Evolutionary conservation across 2,797 vertebrate species (phyloP), one percentile per base, ranked within the genome.

Genomic region (Falco biarmicus): DNA sequence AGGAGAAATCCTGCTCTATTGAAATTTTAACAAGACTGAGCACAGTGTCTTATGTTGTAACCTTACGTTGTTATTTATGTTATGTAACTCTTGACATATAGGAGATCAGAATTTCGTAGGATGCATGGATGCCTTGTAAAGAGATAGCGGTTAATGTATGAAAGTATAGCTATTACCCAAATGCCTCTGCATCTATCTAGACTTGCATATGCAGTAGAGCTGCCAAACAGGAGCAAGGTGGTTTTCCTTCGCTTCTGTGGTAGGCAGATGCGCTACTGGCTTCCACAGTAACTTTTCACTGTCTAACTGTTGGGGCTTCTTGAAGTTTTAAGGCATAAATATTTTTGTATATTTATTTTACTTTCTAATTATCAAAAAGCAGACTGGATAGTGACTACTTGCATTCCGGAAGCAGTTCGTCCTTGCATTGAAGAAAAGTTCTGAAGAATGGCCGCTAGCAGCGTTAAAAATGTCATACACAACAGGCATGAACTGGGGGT

Each of bases 1-100:
- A 71, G 84, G 53, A 47, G 41, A 34, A 88, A 37, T 56, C 20
- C 28, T 73, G 34, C 37, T 76, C 37, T 41, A 0, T 8, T 43
- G 66, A 32, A 18, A 8, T 45, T 47, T 25, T 50, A 8, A 22
- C 54, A 43, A 51, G 19, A 26, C 15, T 22, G 18, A 48, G 59
- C 8, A 6, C 3, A 0, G 10, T 16, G 34, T 54, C 12, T 20
- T 0, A 0, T 25, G 17, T 41, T 41, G 47, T 70, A 26, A 66
- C 28, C 16, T 91, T 51, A 7, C 5, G 1, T 68, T 63, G 29
- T 48, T 8, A 3, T 47, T 48, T 60, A 53, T 25, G 39, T 37
- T 37, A 9, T n/a, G 21, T 10, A 2, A 43, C 39, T 37, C 12
- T 81, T 25, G 13, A 54, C 5, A 19, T n/a, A 2, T 1, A 3